These are phyloP conservation scores for Tichodroma muraria DNA, from an alignment of 2,113 vertebrate species.

Conservation along the genomic window DNA sequence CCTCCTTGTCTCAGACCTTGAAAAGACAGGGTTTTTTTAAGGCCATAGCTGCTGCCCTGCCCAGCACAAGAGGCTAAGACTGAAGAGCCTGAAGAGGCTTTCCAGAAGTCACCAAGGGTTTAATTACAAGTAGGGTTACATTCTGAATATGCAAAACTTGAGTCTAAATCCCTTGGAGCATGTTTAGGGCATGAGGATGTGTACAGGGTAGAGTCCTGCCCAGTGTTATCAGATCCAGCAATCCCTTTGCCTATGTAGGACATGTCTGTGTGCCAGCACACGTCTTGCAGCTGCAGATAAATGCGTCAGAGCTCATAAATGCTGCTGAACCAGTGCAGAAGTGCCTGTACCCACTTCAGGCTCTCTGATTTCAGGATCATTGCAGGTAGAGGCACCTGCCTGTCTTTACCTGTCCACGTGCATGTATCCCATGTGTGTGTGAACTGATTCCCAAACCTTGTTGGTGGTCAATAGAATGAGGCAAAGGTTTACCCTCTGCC, in stretches of 20 bases:
- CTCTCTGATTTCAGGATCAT: not conserved
- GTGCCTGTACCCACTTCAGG: not conserved
- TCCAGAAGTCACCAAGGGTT: not conserved
- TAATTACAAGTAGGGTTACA: not conserved
- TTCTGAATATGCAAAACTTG: not conserved
- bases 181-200: not conserved
- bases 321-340: not conserved
- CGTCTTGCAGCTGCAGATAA: not conserved
- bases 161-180: not conserved
- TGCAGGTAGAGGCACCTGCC: not conserved
- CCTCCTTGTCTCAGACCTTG: not conserved
- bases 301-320: not conserved
- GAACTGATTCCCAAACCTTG: not conserved
- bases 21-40: not conserved
- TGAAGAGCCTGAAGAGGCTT: not conserved
- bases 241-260: not conserved
- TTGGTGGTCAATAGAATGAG: not conserved
- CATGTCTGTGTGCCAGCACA: not conserved
- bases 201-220: not conserved
- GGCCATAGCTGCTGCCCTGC: not conserved
- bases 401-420: not conserved
- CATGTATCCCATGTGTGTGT: rapidly evolving
- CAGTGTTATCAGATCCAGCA: not conserved
- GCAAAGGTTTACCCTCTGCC: not conserved
- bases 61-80: not conserved